phyloP scores from a whole-genome alignment of 2,888 invertebrate species.

The Tuberolachnus salignus region DNA sequence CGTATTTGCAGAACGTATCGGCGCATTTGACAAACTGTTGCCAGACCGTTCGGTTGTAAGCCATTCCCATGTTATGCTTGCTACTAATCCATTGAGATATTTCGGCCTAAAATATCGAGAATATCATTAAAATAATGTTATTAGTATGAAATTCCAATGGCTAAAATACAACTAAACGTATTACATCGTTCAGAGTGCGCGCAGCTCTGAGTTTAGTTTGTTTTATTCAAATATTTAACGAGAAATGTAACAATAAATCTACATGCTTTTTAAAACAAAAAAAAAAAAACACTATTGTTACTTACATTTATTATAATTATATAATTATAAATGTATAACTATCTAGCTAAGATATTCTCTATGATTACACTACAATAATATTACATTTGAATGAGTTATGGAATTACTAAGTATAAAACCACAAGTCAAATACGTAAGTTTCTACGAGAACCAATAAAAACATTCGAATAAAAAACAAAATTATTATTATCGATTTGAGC shows the following conservation, averaged over 20 bases:
- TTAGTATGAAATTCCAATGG: neutral
- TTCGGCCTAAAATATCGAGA: slow-evolving; percentile 73
- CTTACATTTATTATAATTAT: neutral
- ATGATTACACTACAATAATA: neutral
- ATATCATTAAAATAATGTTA: neutral
- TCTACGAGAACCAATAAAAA: neutral
- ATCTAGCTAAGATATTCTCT: slow-evolving; percentile 1
- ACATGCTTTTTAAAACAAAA: slow-evolving; percentile 33
- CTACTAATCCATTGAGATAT: slow-evolving; percentile 94
- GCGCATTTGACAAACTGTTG: slow-evolving; percentile 79
- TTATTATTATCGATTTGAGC: too few relatives aligned
- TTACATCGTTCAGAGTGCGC: too few relatives aligned
- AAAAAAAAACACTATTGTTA: neutral
- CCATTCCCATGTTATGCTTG: slow-evolving; percentile 99
- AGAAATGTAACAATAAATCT: slow-evolving; percentile 22
- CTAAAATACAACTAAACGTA: too few relatives aligned
- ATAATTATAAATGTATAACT: neutral
- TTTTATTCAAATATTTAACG: slow-evolving; percentile 11
- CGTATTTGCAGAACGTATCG: slow-evolving; percentile 89
- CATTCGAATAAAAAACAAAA: neutral
- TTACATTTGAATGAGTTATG: neutral
- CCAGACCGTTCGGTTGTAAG: slow-evolving; percentile 89
- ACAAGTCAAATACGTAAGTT: neutral
- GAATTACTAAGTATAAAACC: neutral
- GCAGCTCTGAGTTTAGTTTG: neutral